Conservation (phyloP, 2,888 invertebrate species). For the Leptinotarsa rubiginosa region DNA sequence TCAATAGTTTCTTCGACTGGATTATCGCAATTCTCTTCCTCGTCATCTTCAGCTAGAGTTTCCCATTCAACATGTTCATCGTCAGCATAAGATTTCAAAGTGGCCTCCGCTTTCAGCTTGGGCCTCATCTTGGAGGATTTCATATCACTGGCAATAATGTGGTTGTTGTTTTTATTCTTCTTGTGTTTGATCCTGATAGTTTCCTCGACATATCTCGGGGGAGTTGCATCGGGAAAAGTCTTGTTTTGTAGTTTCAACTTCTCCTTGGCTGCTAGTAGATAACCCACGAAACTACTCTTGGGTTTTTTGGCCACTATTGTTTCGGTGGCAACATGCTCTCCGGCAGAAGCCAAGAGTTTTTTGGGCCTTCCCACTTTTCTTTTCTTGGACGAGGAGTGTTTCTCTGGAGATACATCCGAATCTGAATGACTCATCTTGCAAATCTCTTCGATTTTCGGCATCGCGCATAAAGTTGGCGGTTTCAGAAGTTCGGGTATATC, state of each 20-base stretch:
- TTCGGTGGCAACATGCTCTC: constrained; percentile 75
- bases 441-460: constrained; percentile 47
- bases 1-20: constrained; percentile 12
- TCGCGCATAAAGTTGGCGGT: constrained; percentile 64
- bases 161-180: constrained; percentile 57
- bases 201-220: constrained; percentile 67
- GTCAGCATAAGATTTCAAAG: constrained; percentile 71
- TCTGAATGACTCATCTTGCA: constrained; percentile 47
- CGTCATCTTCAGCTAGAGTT: constrained; percentile 45
- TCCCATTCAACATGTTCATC: constrained; percentile 67
- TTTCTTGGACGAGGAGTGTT: constrained; percentile 73
- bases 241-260: constrained; percentile 69
- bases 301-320: constrained; percentile 87
- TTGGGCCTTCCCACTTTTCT: constrained; percentile 86
- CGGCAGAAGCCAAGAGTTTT: constrained; percentile 72
- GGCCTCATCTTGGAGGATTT: constrained; percentile 75
- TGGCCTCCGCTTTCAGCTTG: constrained; percentile 79
- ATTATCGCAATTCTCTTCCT: constrained; percentile 32
- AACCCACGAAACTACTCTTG: constrained; percentile 76
- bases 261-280: constrained; percentile 74
- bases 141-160: constrained; percentile 50
- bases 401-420: constrained; percentile 47
- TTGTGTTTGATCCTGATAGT: constrained; percentile 53
- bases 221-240: constrained; percentile 61
- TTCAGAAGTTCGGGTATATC: constrained; percentile 59